Base-by-base conservation (phyloP, 53 echinoderm and acorn worm genomes). In the Glandiceps talaboti region DNA sequence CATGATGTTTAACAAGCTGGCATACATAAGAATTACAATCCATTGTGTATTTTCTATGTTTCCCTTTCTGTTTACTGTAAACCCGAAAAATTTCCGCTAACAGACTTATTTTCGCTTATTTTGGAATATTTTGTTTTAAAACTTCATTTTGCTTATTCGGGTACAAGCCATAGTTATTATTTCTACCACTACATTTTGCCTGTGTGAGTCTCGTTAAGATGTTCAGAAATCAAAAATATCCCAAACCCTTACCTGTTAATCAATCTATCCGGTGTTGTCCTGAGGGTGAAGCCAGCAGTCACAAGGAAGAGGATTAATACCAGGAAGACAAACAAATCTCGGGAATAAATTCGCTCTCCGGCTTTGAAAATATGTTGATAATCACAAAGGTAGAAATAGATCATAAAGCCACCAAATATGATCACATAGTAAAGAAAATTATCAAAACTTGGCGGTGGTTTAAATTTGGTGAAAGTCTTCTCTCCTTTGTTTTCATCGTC, bases 371-470 rank as follows among this genome's bases (percentile, higher is more conserved):
- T 75, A 25, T 88, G 84, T 77, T 80, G 73, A 28, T 83, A 87
- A 75, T 93, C 93, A 64, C 90, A 93, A 75, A 88, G 14, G 72
- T 83, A 93, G 82, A 90, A 93, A 30, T 79, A 85, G 28, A 93
- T 32, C 85, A 93, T 85, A 31, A 93, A 83, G 29, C 82, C 83
- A 25, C 93, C 93, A 14, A 93, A 83, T 25, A 83, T 45, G 73
- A 76, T 80, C 27, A 85, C 80, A 73, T 88, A 82, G 73, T 85
- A 33, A 76, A 93, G 82, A 73, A 93, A 93, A 30, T 82, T 73
- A 76, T 93, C 90, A 72, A 93, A 90, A 0, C 90, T 81, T 14
- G 93, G 93, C 25, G 82, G 90, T 1, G 88, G 86, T 33, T 86
- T 88, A 31, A 89, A 80, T 30, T 87, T 77, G 14, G 92, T 86